Conservation (phyloP, 2,113 vertebrate genomes). For the Chlamydotis undulata region DNA sequence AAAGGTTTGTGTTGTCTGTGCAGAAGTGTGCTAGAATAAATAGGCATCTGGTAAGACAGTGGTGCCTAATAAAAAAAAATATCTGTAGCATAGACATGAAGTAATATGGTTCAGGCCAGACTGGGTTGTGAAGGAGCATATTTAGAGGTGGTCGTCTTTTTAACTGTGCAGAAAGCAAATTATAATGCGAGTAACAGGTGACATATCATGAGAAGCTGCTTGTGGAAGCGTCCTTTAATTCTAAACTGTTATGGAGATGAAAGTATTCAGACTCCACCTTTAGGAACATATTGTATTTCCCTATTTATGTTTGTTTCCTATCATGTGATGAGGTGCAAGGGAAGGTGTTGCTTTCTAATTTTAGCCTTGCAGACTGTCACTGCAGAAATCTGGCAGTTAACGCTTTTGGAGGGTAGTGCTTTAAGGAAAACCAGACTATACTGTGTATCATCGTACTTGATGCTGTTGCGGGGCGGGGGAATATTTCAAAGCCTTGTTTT, state of each 20-base stretch:
- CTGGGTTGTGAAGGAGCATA: background rate
- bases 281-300: constrained; percentile 57
- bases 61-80: background rate
- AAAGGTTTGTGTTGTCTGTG: background rate
- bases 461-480: background rate
- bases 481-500: background rate
- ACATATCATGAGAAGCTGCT: background rate
- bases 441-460: rapidly evolving
- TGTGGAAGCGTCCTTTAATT: constrained; percentile 12
- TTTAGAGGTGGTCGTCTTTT: background rate
- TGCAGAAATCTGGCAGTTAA: constrained; percentile 22
- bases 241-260: background rate
- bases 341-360: constrained; percentile 58
- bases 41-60: background rate
- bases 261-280: constrained; percentile 13
- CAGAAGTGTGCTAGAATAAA: background rate
- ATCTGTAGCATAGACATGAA: background rate
- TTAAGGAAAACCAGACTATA: background rate
- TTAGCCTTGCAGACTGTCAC: constrained; percentile 20
- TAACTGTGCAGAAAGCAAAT: background rate
- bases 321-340: constrained; percentile 37
- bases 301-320: constrained; percentile 59
- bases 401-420: background rate
- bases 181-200: background rate
- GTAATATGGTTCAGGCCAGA: background rate